A percentile compares a stretch with the other conserved stretches of the same genome.
These are phyloP conservation scores for Ctena decussata DNA, from an alignment of 2,888 invertebrate genomes.

Conservation along the genomic window DNA sequence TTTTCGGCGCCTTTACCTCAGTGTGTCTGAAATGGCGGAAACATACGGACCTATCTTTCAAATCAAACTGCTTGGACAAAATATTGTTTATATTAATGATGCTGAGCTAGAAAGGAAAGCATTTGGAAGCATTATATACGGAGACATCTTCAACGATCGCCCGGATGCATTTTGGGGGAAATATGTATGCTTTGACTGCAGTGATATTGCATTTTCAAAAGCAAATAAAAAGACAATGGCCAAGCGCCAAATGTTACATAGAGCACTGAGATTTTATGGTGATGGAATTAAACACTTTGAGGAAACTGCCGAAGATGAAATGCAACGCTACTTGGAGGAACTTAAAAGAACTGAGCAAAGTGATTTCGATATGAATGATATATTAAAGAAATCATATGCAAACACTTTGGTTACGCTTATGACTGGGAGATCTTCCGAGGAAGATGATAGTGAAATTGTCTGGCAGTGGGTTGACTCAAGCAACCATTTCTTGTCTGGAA, in stretches of 20 bases:
- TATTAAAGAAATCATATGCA: neutral
- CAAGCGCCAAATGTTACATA: neutral
- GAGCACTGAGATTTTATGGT: neutral
- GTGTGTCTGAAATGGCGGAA: neutral
- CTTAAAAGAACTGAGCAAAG: neutral
- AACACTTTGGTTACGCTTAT: neutral
- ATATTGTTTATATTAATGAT: neutral
- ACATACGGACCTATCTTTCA: neutral
- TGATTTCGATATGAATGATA: neutral
- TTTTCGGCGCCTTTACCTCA: neutral
- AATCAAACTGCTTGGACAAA: neutral
- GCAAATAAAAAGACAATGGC: neutral
- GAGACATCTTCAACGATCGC: neutral
- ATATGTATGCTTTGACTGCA: neutral
- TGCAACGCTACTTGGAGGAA: neutral
- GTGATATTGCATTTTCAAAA: neutral
- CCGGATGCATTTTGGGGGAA: neutral
- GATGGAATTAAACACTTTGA: neutral
- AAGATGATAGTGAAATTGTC: neutral
- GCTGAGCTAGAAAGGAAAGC: neutral
- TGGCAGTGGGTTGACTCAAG: neutral
- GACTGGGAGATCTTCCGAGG: neutral
- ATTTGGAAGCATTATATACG: neutral
- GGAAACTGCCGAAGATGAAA: neutral
- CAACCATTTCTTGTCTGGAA: neutral